Evolutionary conservation across 2,888 invertebrate species (phyloP).

Genomic region (Hoplodrina blanda): DNA sequence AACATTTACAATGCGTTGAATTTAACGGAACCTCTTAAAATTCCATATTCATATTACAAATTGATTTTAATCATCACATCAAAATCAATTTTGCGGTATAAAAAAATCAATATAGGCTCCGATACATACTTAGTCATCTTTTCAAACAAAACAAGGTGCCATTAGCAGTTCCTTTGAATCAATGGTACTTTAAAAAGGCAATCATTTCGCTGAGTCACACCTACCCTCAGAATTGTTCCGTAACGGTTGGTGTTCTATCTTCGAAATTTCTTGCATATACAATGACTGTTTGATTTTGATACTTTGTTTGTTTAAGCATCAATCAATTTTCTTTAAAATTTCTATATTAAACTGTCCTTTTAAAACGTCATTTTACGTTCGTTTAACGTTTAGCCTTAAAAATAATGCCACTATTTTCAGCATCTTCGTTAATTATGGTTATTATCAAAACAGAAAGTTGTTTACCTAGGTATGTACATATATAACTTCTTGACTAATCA

Average conservation of each 20-base stretch:
- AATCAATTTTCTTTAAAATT: slow-evolving; percentile 24
- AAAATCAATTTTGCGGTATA: slow-evolving; percentile 51
- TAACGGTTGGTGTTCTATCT: slow-evolving; percentile 76
- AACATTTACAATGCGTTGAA: neutral
- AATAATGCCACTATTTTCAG: neutral
- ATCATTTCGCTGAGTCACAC: slow-evolving; percentile 86
- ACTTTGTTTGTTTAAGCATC: slow-evolving; percentile 63
- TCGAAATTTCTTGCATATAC: slow-evolving; percentile 67
- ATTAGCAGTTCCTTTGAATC: slow-evolving; percentile 86
- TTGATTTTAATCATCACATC: slow-evolving; percentile 42
- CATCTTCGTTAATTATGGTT: neutral
- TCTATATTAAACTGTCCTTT: slow-evolving; percentile 7
- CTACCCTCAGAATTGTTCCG: slow-evolving; percentile 80
- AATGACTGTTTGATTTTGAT: slow-evolving; percentile 68
- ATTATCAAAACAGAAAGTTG: slow-evolving; percentile 32
- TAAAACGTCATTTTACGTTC: neutral
- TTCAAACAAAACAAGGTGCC: slow-evolving; percentile 83
- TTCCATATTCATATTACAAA: slow-evolving; percentile 29
- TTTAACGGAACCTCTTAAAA: slow-evolving; percentile 15
- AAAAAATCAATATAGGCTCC: slow-evolving; percentile 25
- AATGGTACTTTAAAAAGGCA: slow-evolving; percentile 83
- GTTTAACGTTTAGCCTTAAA: neutral
- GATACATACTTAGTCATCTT: slow-evolving; percentile 77
- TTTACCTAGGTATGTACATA: neutral
- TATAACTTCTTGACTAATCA: slow-evolving; percentile 24